Evolutionary conservation across 2,888 invertebrate species (phyloP), one percentile per base, ranked within the genome.

Genomic region (Cheilosia urbana): DNA sequence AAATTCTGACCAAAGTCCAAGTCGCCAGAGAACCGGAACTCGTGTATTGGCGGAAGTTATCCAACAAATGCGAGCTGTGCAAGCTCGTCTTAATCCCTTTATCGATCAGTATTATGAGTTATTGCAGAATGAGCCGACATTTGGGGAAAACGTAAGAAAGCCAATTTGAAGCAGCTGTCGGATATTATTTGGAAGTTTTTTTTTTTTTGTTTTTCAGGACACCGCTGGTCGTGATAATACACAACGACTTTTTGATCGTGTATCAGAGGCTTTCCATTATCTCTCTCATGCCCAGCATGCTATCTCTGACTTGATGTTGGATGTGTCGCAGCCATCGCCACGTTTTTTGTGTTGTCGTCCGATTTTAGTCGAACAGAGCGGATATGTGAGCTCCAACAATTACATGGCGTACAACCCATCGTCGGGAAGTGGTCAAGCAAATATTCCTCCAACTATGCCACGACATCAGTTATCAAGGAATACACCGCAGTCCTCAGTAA

Each of bases 261-360:
- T 97, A 0, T 95, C 96, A 0, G 96, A 97, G 91, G 94, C 96
- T 27, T 93, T 98, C 90, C 98, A 98, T 91, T 96, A 95, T 88
- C 93, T 98, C 88, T 95, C 97, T 2, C 98, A 98, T 90, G 96
- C 96, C 1, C 97, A 96, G 91, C 98, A 98, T 90, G 95, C 96
- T 1, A 93, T 97, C 58, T 98, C 98, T 89, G 98, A 98, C 90
- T 94, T 98, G 60, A 95, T 95, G 91, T 94, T 96, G 58, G 95
- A 96, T 89, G 94, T 96, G 84, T 93, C 94, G 37, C 94, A 94
- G 87, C 93, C 94, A 5, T 94, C 96, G 5, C 96, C 96, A 0
- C 93, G 97, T 78, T 94, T 94, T 80, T 93, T 97, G 51, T 93
- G 95, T 65, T 96, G 96, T 89, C 93, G 95, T 45, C 95, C 96